A percentile compares a stretch with the other conserved stretches of the same genome.
These are phyloP conservation scores for Ginglymostoma cirratum DNA, from an alignment of 2,113 vertebrate species.

Conservation along the genomic window DNA sequence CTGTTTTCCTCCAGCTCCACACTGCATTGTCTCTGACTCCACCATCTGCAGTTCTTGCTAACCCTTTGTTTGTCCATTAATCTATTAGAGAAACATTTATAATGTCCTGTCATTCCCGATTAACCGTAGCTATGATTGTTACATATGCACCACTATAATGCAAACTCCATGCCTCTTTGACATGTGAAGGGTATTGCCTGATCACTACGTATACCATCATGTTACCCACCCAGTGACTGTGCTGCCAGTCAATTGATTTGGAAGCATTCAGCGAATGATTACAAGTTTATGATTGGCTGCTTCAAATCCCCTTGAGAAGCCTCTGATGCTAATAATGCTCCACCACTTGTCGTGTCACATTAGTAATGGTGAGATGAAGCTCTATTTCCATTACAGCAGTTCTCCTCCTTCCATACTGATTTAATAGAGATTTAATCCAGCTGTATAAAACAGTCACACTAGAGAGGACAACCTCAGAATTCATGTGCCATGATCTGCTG, in stretches of 20 bases:
- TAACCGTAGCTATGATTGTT: neutral
- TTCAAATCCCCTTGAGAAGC: neutral
- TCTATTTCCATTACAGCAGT: slow-evolving; percentile 12
- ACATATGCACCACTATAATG: neutral
- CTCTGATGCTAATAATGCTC: neutral
- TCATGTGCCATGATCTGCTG: neutral
- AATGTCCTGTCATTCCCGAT: neutral
- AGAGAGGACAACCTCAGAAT: neutral
- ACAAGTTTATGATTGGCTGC: neutral
- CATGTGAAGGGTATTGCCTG: neutral
- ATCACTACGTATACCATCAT: neutral
- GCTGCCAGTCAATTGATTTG: neutral
- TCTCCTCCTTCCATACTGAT: neutral
- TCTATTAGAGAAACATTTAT: neutral
- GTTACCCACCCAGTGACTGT: neutral
- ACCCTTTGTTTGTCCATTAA: neutral
- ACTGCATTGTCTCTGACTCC: too few relatives aligned
- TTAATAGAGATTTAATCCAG: neutral
- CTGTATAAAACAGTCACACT: neutral
- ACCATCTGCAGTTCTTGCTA: too few relatives aligned
- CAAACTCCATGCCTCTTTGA: neutral
- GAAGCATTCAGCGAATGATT: neutral
- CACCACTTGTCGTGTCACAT: neutral
- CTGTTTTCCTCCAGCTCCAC: too few relatives aligned
- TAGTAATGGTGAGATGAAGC: neutral